Evolutionary conservation across 2,888 invertebrate genomes (phyloP), one percentile per base, ranked within the genome.

Genomic region (Brenthis daphne): DNA sequence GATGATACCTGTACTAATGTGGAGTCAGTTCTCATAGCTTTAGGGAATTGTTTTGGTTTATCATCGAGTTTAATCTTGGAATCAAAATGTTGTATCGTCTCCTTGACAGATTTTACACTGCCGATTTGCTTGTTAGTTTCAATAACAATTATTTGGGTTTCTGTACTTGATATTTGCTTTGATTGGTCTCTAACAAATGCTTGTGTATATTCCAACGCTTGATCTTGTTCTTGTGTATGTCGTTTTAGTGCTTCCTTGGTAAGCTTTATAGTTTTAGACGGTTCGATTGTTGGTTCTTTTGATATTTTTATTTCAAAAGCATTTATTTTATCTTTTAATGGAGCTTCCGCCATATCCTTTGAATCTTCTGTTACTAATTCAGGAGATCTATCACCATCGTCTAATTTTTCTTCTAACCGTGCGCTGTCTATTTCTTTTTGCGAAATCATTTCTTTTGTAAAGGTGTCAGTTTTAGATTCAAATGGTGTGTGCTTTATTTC

Each of bases 371-470:
- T 78, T 1, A 91, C 82, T 67, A 92, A 80, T 75, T 92, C 92
- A 58, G 90, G 93, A 69, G 85, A 88, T 75, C 82, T 89, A 77
- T 90, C 90, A 64, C 91, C 90, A 73, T 90, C 91, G 6, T 92
- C 91, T 64, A 89, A 77, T 80, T 94, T 94, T 79, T 94, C 93
- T 84, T 93, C 93, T n/a, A 94, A 93, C 83, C 93, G 94, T 43
- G 92, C 89, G 57, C 81, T 90, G 14, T 86, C 87, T 43, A 88
- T 89, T 82, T 92, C 90, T 80, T 92, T 92, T 78, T 91, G 90
- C 11, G 92, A 91, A 69, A 92, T 92, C 1, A 78, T 76, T 77
- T 90, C 91, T 77, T 83, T 90, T 0, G 84, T 80, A 53, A 83
- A 84, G 8, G 80, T 80, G 37, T 89, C 89, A 53, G 76, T 68